These are phyloP conservation scores for Deroplatys truncata DNA, from an alignment of 2,888 invertebrate species.

Conservation along the genomic window DNA sequence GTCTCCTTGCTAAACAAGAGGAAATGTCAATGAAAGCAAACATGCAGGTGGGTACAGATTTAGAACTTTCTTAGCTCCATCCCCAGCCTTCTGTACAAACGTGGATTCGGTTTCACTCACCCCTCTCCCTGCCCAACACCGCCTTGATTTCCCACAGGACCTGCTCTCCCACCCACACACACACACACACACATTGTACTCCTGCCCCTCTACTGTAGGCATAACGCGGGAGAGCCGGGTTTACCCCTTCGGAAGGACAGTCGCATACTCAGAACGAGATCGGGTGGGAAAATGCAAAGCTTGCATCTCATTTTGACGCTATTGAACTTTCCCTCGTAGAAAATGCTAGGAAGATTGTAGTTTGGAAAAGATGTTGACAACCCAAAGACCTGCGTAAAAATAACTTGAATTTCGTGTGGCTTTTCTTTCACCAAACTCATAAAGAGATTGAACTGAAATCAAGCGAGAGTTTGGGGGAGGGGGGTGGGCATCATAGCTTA, in stretches of 20 bases:
- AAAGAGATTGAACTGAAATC: too few species aligned
- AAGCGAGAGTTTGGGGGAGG: too few species aligned
- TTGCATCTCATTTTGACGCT: not conserved
- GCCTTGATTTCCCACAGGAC: not conserved
- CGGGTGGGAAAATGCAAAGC: not conserved
- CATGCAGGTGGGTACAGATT: conserved; percentile 6
- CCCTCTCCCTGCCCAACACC: conserved; percentile 12
- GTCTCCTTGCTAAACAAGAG: not conserved
- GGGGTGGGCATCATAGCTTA: too few species aligned
- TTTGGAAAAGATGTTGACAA: not conserved
- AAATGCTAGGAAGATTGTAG: not conserved
- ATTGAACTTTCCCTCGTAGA: not conserved
- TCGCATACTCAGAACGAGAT: not conserved
- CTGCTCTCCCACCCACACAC: not conserved
- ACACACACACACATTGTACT: not conserved
- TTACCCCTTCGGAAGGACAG: not conserved
- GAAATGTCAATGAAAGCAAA: not conserved
- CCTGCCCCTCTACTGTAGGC: not conserved
- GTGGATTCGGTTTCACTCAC: conserved; percentile 6
- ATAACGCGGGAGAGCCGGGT: not conserved
- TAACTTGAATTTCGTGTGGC: too few species aligned
- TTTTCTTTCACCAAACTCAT: too few species aligned
- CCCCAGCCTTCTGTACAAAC: not conserved
- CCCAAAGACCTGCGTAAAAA: too few species aligned
- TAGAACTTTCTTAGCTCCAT: conserved; percentile 6